Percentiles rank a stretch among this genome's conserved stretches.
phyloP scores from a whole-genome alignment of 2,113 vertebrate species.

The Ellobius talpinus region DNA sequence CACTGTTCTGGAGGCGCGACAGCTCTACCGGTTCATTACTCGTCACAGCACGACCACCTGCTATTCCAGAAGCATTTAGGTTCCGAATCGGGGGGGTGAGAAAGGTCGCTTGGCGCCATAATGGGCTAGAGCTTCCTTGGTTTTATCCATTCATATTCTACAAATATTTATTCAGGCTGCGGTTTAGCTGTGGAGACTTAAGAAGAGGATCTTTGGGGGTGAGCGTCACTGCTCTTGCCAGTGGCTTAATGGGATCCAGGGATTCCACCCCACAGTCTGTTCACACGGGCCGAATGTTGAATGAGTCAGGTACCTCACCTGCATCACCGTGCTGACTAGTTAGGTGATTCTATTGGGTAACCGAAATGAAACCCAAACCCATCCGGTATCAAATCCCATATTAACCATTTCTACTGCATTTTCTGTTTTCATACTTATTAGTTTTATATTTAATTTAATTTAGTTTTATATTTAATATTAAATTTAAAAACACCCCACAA shows the following conservation, averaged over 20 bases:
- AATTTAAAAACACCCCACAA: neutral
- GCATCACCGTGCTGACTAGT: neutral
- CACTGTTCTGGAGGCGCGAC: neutral
- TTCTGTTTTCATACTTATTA: neutral
- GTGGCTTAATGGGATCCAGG: neutral
- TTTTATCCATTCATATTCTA: slow-evolving; percentile 36
- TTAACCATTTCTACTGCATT: neutral
- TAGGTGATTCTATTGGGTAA: neutral
- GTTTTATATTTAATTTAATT: neutral
- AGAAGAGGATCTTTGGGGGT: neutral
- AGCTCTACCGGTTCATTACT: neutral
- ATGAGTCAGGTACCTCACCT: neutral
- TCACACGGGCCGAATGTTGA: neutral
- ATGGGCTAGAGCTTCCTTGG: neutral
- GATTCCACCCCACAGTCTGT: neutral
- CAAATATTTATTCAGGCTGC: slow-evolving; percentile 48
- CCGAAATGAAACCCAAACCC: neutral
- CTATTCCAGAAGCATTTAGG: slow-evolving; percentile 18
- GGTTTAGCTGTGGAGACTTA: neutral
- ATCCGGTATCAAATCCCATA: neutral
- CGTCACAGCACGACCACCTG: neutral
- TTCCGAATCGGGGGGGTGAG: neutral
- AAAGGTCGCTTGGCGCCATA: neutral
- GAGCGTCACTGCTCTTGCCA: neutral
- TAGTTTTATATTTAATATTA: neutral